phyloP scores from a whole-genome alignment of 2,888 invertebrate genomes.

The Pharmacophagus antenor region DNA sequence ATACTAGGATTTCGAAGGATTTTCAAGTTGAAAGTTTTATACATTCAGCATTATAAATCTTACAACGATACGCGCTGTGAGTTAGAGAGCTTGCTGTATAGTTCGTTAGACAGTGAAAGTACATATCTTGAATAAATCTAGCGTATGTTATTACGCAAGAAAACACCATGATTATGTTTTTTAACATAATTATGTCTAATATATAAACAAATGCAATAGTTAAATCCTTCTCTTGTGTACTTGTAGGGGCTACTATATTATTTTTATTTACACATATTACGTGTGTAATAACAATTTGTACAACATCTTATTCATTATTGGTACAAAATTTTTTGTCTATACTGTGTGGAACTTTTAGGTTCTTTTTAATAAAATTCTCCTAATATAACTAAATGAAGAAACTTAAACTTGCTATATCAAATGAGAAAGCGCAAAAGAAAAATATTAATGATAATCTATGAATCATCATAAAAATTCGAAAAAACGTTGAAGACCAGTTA shows the following conservation, averaged over 20 bases:
- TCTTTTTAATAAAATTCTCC: background rate
- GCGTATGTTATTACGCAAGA: conserved; percentile 12
- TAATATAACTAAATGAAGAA: background rate
- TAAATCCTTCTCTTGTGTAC: background rate
- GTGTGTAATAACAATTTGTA: no score
- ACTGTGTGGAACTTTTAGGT: no score
- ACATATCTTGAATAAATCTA: conserved; percentile 8
- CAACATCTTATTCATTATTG: no score
- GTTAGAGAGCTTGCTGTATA: conserved; percentile 30
- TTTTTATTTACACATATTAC: background rate
- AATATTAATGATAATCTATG: background rate
- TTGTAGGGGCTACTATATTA: background rate
- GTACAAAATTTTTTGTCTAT: no score
- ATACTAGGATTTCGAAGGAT: conserved; percentile 37
- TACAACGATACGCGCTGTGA: conserved; percentile 28
- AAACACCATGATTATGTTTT: background rate
- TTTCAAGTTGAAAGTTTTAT: conserved; percentile 36
- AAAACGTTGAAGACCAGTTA: background rate
- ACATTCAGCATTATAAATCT: conserved; percentile 19
- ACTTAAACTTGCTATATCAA: background rate
- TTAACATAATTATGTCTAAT: background rate
- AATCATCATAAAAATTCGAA: background rate
- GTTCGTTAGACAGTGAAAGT: conserved; percentile 36
- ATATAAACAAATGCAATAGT: background rate
- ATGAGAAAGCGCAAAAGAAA: background rate